Percentiles rank a stretch among this genome's conserved stretches.
Evolutionary conservation across 1,140 invertebrate species (phyloP).

Genomic region (Latrodectus geometricus): DNA sequence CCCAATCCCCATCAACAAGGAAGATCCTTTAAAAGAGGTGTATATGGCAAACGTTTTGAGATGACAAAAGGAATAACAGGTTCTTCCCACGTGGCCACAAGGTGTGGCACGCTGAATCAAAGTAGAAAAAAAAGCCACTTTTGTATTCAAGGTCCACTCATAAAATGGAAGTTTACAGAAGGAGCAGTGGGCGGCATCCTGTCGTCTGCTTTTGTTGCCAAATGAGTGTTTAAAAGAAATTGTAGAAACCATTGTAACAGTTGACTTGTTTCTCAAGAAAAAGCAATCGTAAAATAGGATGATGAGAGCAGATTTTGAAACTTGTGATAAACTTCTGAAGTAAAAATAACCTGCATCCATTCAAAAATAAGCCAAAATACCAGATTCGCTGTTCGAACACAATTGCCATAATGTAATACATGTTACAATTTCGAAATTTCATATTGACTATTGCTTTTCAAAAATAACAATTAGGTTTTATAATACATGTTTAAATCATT

Average conservation of each 20-base stretch:
- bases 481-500: too few relatives aligned
- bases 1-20: neutral
- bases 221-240: neutral
- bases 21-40: slow-evolving; percentile 1
- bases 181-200: slow-evolving; percentile 10
- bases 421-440: too few relatives aligned
- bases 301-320: neutral
- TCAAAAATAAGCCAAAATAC: neutral
- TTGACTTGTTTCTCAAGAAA: neutral
- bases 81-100: slow-evolving; percentile 8
- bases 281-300: neutral
- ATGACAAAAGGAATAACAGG: neutral
- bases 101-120: neutral
- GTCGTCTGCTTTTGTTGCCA: neutral
- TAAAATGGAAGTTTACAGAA: slow-evolving; percentile 22
- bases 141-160: slow-evolving; percentile 12
- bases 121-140: neutral
- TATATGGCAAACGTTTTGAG: neutral
- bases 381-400: neutral
- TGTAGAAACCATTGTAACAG: neutral
- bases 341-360: neutral
- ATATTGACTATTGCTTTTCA: too few relatives aligned
- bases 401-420: too few relatives aligned
- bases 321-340: neutral
- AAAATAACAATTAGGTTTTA: too few relatives aligned